Percentiles rank a stretch among this genome's conserved stretches.
phyloP scores from a whole-genome alignment of 2,888 invertebrate genomes.

The Trilocha varians region DNA sequence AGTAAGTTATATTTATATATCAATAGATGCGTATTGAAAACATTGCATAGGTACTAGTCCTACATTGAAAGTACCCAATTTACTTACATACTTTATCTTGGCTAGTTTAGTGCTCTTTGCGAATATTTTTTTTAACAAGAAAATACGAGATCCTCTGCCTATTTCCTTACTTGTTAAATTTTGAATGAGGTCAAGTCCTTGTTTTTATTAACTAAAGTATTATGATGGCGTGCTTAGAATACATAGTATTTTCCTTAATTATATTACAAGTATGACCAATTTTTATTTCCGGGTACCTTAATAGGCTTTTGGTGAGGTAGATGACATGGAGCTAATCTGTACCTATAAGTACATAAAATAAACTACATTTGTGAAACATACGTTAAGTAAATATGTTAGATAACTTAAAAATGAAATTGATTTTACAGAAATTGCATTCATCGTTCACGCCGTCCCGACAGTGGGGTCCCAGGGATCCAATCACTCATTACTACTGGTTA shows the following conservation, averaged over 20 bases:
- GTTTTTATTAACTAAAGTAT: constrained; percentile 8
- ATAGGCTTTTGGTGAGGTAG: too few species aligned
- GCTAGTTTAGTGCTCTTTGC: not conserved
- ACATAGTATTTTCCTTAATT: not conserved
- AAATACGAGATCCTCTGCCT: constrained; percentile 1
- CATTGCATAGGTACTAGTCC: too few species aligned
- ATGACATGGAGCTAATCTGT: too few species aligned
- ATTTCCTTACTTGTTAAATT: constrained; percentile 6
- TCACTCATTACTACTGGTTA: constrained; percentile 60
- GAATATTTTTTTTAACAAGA: not conserved
- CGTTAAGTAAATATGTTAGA: too few species aligned
- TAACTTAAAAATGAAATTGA: not conserved
- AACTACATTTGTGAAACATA: too few species aligned
- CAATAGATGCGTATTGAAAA: too few species aligned
- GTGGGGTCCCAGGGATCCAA: constrained; percentile 63
- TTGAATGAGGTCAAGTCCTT: constrained; percentile 7
- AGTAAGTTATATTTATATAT: too few species aligned
- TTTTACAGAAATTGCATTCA: constrained; percentile 49
- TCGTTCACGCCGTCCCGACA: constrained; percentile 55
- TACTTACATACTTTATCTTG: too few species aligned
- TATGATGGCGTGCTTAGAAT: constrained; percentile 4
- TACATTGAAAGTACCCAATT: too few species aligned
- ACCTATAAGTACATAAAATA: too few species aligned
- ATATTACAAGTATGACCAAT: not conserved
- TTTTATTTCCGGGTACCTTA: not conserved